Evolutionary conservation across 2,888 invertebrate genomes (phyloP).

Genomic region (Eilema caniola): DNA sequence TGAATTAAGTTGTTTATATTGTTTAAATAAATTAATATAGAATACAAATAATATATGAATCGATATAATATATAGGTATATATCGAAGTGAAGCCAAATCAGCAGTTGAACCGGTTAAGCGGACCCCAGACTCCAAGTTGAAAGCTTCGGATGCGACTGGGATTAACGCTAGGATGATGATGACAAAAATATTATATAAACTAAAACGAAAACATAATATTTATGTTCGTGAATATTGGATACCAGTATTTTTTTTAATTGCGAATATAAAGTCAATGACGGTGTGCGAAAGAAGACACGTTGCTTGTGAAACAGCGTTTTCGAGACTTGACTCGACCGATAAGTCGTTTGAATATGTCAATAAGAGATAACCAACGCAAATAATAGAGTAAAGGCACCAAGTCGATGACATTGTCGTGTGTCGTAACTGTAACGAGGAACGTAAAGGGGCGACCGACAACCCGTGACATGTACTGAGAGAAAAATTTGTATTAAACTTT

Average conservation of each 20-base stretch:
- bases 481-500: conserved; percentile 13
- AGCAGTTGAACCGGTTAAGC: too few species aligned
- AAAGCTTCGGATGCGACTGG: too few species aligned
- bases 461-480: conserved; percentile 2
- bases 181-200: not conserved
- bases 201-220: not conserved
- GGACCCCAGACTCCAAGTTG: too few species aligned
- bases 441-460: conserved; percentile 34
- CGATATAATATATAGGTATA: too few species aligned
- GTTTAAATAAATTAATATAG: not conserved
- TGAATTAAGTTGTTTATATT: not conserved
- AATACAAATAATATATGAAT: not conserved
- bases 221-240: not conserved
- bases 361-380: conserved; percentile 80
- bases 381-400: conserved; percentile 70
- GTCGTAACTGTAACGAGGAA: conserved; percentile 61
- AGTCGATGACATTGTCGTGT: conserved; percentile 69
- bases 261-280: conserved; percentile 39
- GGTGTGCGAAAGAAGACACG: conserved; percentile 46
- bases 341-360: conserved; percentile 81
- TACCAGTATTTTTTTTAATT: conserved; percentile 30
- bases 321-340: conserved; percentile 74
- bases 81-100: too few species aligned
- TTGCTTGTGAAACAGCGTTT: conserved; percentile 59
- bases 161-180: too few species aligned